Base-by-base conservation (phyloP, 2,888 invertebrate species). In the Brenthis hecate region DNA sequence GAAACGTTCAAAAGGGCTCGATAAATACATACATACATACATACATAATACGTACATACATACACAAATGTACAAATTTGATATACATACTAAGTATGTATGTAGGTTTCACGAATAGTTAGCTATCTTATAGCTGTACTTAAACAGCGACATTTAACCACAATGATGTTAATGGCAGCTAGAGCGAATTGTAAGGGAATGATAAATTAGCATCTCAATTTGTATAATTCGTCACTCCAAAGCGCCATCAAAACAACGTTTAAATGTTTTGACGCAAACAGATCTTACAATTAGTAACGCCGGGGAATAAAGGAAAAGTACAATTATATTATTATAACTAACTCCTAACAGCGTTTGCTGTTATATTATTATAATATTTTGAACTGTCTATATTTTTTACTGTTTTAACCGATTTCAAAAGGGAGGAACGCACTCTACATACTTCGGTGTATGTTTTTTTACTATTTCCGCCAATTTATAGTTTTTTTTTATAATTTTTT, bases 181-280 rank as follows among this genome's bases (percentile, higher is more conserved):
- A 53, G 36, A 36, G 54, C 56, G 53, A 57, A 57, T 65, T 58
- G 47, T 47, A 50, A 50, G 51, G n/a, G 56, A 62, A 66, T 72
- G 65, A 69, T 69, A 56, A 72, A 72, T 72, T 69, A 72, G 16
- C 48, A 51, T 43, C 48, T 48, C 51, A 67, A 72, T 68, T 72
- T 65, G 65, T 62, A 72, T 72, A 72, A 70, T 72, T 70, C 53
- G 62, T 62, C 62, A 62, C 43, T 54, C 53, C 50, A n/a, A 23
- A 60, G 60, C 48, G 48, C 48, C 50, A 50, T 32, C 60, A 32
- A 50, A 50, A 28, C n/a, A 50, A 50, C 60, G 60, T 60, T 60
- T 60, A 60, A 60, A 60, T 19, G 23, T 23, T 50, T n/a, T 50
- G 32, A 32, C 60, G 50, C 48, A 50, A 60, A 60, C 60, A 60